Evolutionary conservation across 2,888 invertebrate genomes (phyloP), one percentile per base, ranked within the genome.

Genomic region (Plebejus melissa): DNA sequence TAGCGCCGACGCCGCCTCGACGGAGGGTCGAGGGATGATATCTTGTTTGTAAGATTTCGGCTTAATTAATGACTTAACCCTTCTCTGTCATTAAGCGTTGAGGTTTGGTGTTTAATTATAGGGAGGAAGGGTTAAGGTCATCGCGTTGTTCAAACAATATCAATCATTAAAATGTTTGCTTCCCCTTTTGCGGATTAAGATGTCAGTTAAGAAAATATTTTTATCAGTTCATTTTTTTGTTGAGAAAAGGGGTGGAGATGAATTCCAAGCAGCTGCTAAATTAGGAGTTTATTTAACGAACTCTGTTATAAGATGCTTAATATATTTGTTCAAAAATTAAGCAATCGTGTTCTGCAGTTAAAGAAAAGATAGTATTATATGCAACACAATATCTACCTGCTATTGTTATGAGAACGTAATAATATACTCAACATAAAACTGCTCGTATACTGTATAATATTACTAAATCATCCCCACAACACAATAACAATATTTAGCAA

Each of bases 11-110:
- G 79, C 82, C 80, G 79, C 81, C 82, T 85, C 84, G 86, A 85
- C 83, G 86, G 88, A 90, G 92, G 92, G 91, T 90, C 90, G 84
- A 83, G 85, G 87, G 90, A 88, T 89, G 88, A 90, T 91, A 90
- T 88, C 87, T 88, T 87, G 84, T 87, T 91, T 90, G 90, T 86
- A 86, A 91, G 92, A 86, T 89, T 88, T 87, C 88, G 84, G 83
- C 85, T 85, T 91, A 91, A 92, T 93, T 93, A 93, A 93, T 89
- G 87, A 86, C 86, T 86, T 83, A 81, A 83, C 90, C 89, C 87
- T 84, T 80, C 81, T 82, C 84, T 89, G 86, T 91, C 84, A 89
- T 91, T 90, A 89, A 84, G 83, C 82, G 82, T 82, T 83, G 75
- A 71, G 75, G 87, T 88, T 87, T 84, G 82, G 81, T 79, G 80